Evolutionary conservation across 2,113 vertebrate species (phyloP).

Genomic region (Ochotona princeps): DNA sequence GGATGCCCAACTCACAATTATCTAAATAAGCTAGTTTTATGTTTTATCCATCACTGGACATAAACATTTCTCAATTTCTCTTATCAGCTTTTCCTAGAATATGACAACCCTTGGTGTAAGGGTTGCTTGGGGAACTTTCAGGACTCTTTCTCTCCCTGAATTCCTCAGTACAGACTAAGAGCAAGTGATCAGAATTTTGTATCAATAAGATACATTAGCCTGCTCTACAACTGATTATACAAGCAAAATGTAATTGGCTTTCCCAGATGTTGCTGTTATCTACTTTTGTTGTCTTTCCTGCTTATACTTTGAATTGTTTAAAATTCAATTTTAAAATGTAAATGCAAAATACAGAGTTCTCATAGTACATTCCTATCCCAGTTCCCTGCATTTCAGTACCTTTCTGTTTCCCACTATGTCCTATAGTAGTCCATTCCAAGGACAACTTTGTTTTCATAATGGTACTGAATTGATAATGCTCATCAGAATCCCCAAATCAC

Average conservation of each 20-base stretch:
- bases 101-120: background rate
- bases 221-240: background rate
- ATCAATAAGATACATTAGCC: background rate
- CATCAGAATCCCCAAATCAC: background rate
- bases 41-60: background rate
- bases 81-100: background rate
- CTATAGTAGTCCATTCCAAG: rapidly evolving
- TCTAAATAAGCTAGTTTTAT: background rate
- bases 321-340: background rate
- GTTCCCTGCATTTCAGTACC: background rate
- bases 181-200: background rate
- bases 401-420: background rate
- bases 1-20: background rate
- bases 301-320: background rate
- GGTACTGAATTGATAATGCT: background rate
- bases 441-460: background rate
- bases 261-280: background rate
- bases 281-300: background rate
- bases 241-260: background rate
- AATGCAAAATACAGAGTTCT: background rate
- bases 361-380: background rate
- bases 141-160: background rate
- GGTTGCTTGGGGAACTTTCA: background rate
- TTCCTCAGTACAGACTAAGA: background rate
- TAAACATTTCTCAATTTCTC: background rate